Percentiles rank a stretch among this genome's conserved stretches.
phyloP scores from a whole-genome alignment of 2,888 invertebrate genomes.

The Mythimna pallens region DNA sequence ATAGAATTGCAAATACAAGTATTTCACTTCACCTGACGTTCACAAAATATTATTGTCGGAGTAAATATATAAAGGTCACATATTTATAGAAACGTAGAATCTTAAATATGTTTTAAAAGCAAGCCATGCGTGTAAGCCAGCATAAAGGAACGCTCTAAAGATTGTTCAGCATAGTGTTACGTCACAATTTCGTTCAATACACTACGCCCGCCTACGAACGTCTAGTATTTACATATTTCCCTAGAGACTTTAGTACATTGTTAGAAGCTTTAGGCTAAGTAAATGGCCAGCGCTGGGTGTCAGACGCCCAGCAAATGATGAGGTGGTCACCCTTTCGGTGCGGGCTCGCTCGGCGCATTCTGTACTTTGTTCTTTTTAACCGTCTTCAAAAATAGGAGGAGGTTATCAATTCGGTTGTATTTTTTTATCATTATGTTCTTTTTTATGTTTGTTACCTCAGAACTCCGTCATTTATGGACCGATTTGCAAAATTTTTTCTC shows the following conservation, averaged over 20 bases:
- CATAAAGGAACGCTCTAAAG: slow-evolving; percentile 15
- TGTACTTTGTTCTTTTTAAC: no score
- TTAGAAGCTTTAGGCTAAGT: not conserved
- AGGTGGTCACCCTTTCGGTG: no score
- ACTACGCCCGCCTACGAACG: slow-evolving; percentile 25
- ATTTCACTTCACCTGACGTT: no score
- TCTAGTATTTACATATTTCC: slow-evolving; percentile 36
- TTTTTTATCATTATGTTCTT: no score
- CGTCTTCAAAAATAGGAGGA: no score
- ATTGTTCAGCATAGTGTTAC: slow-evolving; percentile 43
- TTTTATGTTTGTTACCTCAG: no score
- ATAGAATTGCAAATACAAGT: not conserved
- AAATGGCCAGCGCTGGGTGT: no score
- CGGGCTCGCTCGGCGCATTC: no score
- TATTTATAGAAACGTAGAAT: slow-evolving; percentile 22
- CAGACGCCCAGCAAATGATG: no score
- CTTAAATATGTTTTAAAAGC: slow-evolving; percentile 2
- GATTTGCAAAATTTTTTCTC: no score
- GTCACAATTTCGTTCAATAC: slow-evolving; percentile 53
- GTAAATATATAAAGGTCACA: slow-evolving; percentile 3
- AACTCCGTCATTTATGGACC: no score
- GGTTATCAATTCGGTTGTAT: no score
- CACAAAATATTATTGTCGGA: not conserved
- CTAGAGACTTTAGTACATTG: slow-evolving; percentile 35
- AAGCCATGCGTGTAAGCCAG: slow-evolving; percentile 25